phyloP scores from a whole-genome alignment of 1,140 invertebrate genomes.

The Triops cancriformis region DNA sequence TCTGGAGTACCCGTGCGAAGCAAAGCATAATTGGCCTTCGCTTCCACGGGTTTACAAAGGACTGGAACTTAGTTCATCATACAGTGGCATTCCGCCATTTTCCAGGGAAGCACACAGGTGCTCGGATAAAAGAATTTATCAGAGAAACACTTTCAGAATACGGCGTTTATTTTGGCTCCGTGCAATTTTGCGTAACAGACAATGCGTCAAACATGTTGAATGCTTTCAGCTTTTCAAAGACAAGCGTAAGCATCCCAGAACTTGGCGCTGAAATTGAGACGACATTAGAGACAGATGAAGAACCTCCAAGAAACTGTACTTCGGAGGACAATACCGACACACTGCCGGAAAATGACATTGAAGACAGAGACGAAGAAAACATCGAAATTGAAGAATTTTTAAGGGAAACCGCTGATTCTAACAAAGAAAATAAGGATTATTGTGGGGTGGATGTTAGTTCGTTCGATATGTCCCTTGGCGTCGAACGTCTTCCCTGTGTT shows the following conservation, averaged over 20 bases:
- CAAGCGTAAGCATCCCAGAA: not conserved
- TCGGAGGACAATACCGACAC: not conserved
- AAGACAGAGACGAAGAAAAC: no score
- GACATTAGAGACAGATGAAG: not conserved
- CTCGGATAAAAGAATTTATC: not conserved
- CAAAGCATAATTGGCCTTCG: no score
- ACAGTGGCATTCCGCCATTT: slow-evolving; percentile 20
- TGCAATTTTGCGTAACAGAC: slow-evolving; percentile 14
- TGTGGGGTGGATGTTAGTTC: not conserved
- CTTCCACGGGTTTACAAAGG: no score
- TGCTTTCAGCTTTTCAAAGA: slow-evolving; percentile 14
- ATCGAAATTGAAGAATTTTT: no score
- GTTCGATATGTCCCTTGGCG: not conserved
- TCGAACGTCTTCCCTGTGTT: slow-evolving; percentile 16
- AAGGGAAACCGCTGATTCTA: no score
- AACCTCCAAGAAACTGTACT: not conserved
- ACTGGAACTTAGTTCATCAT: no score
- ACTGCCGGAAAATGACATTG: no score
- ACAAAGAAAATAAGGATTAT: no score
- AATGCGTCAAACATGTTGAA: slow-evolving; percentile 18
- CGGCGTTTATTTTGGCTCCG: not conserved
- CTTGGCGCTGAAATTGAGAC: not conserved
- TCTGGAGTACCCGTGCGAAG: no score
- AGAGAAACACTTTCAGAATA: not conserved
- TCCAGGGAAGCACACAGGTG: not conserved